Evolutionary conservation across 1,140 invertebrate species (phyloP), one percentile per base, ranked within the genome.

Genomic region (Microplitis mediator): DNA sequence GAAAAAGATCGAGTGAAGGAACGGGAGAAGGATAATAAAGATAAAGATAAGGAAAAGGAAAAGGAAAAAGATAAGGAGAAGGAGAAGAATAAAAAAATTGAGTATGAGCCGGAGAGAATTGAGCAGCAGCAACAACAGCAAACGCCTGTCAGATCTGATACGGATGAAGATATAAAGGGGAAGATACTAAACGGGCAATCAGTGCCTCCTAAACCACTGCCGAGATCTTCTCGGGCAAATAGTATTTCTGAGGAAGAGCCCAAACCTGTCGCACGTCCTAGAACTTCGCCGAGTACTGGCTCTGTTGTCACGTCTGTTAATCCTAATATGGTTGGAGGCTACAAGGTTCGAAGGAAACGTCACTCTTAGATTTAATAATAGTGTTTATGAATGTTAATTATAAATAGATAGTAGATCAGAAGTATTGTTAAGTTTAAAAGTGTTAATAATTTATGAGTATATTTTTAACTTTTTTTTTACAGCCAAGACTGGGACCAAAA

Each of bases 401-500:
- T 56, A 13, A 14, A 0, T 56, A 14, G 16, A 14, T 13, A 58
- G 2, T 50, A 66, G 13, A 4, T 11, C 23, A 13, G 31, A 13
- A 14, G 8, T 68, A 54, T 11, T n/a, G n/a, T 50, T 34, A 32
- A 35, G n/a, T 13, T 6, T 23, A 23, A 34, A 34, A 60, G 11
- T 9, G 5, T 45, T 6, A 6, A 45, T 6, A 0, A 31, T 14
- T 39, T 51, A 31, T 13, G 23, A 31, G 8, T 11, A n/a, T 63
- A 31, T 23, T 23, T 23, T 23, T 74, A n/a, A n/a, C n/a, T 4
- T 34, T 73, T 36, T 70, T 5, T 71, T 81, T 82, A 70, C 86
- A 95, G 94, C 94, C 93, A 16, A 90, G 93, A 14, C 88, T 95
- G 8, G 94, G 94, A 31, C 94, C 93, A 23, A 95, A 94, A 81